Evolutionary conservation across 2,888 invertebrate genomes (phyloP).

Genomic region (Mesorhabditis belari): DNA sequence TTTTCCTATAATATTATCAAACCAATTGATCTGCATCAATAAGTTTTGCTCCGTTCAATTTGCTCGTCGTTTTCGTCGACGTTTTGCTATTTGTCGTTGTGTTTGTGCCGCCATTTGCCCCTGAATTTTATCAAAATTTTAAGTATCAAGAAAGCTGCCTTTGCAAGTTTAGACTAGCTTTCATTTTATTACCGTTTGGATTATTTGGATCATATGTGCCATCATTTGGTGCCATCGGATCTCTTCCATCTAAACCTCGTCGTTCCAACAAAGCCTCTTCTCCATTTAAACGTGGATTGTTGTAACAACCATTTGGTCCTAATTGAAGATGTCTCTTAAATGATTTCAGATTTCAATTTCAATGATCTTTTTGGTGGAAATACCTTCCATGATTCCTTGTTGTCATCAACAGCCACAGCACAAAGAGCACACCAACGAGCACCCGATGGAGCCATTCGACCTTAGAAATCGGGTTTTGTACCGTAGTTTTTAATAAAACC

Average conservation of each 20-base stretch:
- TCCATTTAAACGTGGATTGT: neutral
- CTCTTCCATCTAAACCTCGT: too few species aligned
- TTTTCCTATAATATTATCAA: neutral
- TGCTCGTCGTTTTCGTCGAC: neutral
- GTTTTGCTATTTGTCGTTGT: too few species aligned
- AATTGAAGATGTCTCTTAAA: neutral
- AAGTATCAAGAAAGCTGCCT: too few species aligned
- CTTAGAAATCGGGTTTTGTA: conserved; percentile 8
- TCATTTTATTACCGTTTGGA: too few species aligned
- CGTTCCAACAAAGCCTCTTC: too few species aligned
- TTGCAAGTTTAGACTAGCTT: too few species aligned
- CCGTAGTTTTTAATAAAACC: too few species aligned
- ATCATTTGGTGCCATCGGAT: too few species aligned
- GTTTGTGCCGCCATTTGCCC: too few species aligned
- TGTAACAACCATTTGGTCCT: neutral
- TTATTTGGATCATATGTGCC: too few species aligned
- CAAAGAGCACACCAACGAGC: conserved; percentile 46
- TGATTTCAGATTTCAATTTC: neutral
- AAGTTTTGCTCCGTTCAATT: neutral
- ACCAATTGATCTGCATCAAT: neutral
- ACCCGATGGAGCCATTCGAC: conserved; percentile 26
- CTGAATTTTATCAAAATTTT: too few species aligned
- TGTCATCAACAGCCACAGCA: conserved; percentile 36
- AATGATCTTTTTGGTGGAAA: neutral
- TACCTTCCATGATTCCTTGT: conserved; percentile 11